Conservation (phyloP, 1,140 invertebrate species). For the Lasioglossum albipes region DNA sequence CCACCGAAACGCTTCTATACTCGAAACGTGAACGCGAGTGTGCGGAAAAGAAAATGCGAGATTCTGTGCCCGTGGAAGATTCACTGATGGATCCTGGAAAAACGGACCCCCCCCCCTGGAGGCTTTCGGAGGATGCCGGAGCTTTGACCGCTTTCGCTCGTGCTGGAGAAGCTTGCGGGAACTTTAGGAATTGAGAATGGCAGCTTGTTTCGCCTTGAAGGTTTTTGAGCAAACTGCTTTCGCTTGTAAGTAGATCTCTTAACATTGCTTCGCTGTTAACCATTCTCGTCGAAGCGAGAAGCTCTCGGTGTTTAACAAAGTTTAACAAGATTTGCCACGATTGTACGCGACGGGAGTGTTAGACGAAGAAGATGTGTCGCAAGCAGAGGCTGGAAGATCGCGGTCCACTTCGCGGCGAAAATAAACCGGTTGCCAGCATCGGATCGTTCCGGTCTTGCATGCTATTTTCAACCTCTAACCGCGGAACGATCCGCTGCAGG, state of each 20-base stretch:
- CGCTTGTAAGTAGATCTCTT: slow-evolving; percentile 53
- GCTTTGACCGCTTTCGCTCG: too few species aligned
- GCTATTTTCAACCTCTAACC: slow-evolving; percentile 52
- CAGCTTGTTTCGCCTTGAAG: neutral
- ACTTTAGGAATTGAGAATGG: neutral
- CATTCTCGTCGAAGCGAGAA: neutral
- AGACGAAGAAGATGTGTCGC: too few species aligned
- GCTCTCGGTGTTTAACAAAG: too few species aligned
- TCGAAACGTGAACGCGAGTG: neutral
- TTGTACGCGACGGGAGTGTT: too few species aligned
- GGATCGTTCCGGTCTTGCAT: slow-evolving; percentile 27
- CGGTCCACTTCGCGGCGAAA: slow-evolving; percentile 42
- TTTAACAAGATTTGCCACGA: too few species aligned
- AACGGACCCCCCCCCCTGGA: neutral
- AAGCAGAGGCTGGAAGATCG: neutral
- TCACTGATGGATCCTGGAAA: neutral
- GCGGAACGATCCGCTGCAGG: neutral
- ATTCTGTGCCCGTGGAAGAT: neutral
- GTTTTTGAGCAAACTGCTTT: slow-evolving; percentile 31
- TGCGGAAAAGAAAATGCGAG: neutral
- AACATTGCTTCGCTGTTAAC: slow-evolving; percentile 15
- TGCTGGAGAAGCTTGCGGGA: neutral
- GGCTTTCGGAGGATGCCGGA: too few species aligned
- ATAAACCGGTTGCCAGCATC: slow-evolving; percentile 42
- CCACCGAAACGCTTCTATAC: neutral